Conservation (phyloP, 2,113 vertebrate species). For the Cercocebus atys region DNA sequence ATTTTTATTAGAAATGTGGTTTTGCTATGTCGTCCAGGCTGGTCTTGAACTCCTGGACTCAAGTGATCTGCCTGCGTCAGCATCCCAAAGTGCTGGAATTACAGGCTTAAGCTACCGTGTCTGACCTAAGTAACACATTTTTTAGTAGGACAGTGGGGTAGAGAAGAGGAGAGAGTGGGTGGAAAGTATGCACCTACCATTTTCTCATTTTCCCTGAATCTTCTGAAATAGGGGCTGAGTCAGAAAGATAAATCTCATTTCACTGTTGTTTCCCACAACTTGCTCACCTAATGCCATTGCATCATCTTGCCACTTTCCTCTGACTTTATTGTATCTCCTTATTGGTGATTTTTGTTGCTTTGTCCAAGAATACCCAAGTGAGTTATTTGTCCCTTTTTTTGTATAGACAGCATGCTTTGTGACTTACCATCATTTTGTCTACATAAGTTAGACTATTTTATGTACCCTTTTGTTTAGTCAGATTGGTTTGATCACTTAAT, state of each 20-base stretch:
- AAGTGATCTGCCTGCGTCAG: too few species aligned
- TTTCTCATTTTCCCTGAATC: neutral
- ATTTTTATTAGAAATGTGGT: too few species aligned
- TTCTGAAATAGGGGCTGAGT: neutral
- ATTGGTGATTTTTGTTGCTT: neutral
- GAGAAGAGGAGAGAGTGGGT: neutral
- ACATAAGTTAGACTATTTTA: neutral
- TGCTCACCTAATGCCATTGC: neutral
- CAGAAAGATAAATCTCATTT: neutral
- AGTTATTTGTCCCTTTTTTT: neutral
- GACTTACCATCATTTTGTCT: neutral
- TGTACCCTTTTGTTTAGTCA: neutral
- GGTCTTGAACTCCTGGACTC: too few species aligned
- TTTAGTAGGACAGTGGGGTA: neutral
- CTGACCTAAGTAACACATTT: neutral
- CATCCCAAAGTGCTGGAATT: too few species aligned
- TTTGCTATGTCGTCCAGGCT: too few species aligned
- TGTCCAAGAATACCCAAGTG: neutral
- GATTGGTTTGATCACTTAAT: slow-evolving; percentile 18
- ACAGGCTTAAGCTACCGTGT: too few species aligned
- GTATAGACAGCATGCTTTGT: neutral
- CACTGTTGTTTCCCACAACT: neutral
- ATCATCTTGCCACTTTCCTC: neutral
- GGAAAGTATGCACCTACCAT: neutral
- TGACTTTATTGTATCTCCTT: neutral